Evolutionary conservation across 1,140 invertebrate genomes (phyloP).

Genomic region (Pseudomyrmex sp.): DNA sequence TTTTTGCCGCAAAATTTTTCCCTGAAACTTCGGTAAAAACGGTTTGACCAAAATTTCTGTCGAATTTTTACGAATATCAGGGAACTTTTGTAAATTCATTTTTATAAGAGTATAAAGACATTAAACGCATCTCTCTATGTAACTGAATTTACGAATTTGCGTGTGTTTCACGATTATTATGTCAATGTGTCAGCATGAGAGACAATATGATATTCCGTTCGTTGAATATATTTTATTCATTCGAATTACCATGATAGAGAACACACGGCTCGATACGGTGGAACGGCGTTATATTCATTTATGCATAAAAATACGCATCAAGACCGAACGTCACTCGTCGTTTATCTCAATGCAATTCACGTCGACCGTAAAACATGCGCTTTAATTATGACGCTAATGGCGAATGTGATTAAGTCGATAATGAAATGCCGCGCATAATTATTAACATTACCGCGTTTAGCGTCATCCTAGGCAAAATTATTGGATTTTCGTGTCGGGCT

Average conservation of each 20-base stretch:
- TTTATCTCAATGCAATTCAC: constrained; percentile 8
- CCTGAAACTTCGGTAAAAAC: neutral
- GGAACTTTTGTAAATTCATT: neutral
- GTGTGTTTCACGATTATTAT: neutral
- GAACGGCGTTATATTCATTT: neutral
- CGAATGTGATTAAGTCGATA: constrained; percentile 48
- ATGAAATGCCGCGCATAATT: constrained; percentile 41
- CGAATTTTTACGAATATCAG: constrained; percentile 4
- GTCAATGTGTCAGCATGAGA: constrained; percentile 13
- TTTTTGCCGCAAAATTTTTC: neutral
- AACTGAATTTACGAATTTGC: too few species aligned
- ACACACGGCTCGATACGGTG: neutral
- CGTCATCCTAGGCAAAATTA: constrained; percentile 24
- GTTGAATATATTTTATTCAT: constrained; percentile 34
- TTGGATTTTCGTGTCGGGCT: constrained; percentile 26
- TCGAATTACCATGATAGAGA: neutral
- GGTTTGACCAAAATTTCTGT: neutral
- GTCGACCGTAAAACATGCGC: constrained; percentile 30
- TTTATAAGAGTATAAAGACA: neutral
- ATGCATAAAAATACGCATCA: constrained; percentile 43
- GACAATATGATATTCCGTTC: neutral
- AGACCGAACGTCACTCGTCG: neutral
- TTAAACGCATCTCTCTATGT: too few species aligned
- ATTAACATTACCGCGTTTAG: constrained; percentile 35
- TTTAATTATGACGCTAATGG: constrained; percentile 46